A percentile compares a stretch with the other conserved stretches of the same genome.
Evolutionary conservation across 2,797 vertebrate species (phyloP).

Genomic region (Enteromius treurensis): DNA sequence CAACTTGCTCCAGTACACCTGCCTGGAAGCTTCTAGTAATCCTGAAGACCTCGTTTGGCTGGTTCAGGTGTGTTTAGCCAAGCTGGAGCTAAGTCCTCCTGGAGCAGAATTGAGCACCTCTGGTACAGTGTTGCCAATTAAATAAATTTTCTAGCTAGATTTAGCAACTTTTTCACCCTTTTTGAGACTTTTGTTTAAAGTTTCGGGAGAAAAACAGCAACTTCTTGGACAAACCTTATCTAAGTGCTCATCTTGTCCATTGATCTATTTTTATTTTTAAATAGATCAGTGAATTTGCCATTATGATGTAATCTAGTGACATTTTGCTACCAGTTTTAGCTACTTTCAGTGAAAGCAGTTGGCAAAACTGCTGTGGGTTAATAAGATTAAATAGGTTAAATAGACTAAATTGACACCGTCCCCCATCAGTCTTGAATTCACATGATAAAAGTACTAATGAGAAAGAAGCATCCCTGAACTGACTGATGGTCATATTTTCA

Average conservation of each 20-base stretch:
- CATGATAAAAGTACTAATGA: neutral
- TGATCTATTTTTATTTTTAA: too few relatives aligned
- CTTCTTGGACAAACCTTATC: too few relatives aligned
- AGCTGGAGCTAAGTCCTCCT: neutral
- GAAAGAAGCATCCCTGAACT: neutral
- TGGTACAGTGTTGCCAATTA: neutral
- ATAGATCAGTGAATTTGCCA: too few relatives aligned
- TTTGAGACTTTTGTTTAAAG: too few relatives aligned
- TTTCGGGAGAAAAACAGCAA: too few relatives aligned
- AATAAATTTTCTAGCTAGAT: too few relatives aligned
- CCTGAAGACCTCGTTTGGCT: neutral
- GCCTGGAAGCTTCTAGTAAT: neutral
- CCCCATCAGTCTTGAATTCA: neutral
- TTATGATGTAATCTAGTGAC: too few relatives aligned
- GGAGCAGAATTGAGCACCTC: neutral
- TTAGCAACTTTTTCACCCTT: too few relatives aligned
- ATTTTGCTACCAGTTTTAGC: too few relatives aligned
- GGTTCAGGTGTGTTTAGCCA: neutral
- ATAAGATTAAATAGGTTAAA: neutral
- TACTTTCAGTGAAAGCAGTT: too few relatives aligned
- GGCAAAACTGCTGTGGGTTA: neutral
- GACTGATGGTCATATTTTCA: neutral
- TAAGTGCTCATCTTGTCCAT: too few relatives aligned
- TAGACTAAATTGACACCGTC: neutral
- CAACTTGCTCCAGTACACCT: neutral